A percentile compares a stretch with the other conserved stretches of the same genome.
Evolutionary conservation across 2,797 vertebrate genomes (phyloP).

Genomic region (Gouania willdenowi): DNA sequence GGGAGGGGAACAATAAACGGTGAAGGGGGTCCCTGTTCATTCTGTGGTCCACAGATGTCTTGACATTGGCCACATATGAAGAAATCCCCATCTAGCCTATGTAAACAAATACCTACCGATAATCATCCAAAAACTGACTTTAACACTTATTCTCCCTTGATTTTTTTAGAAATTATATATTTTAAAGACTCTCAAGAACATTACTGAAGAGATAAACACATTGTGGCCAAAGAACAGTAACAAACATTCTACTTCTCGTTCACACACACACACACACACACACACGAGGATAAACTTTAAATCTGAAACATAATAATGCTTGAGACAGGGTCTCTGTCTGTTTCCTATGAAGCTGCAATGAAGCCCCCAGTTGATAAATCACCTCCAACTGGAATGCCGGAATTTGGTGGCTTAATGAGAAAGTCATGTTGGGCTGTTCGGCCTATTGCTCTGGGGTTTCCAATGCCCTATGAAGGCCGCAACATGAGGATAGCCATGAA

Average conservation of each 20-base stretch:
- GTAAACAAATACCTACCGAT: conserved; percentile 37
- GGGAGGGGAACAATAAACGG: conserved; percentile 18
- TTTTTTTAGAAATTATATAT: conserved; percentile 50
- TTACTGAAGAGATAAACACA: conserved; percentile 48
- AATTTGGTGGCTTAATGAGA: conserved; percentile 89
- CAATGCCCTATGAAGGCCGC: conserved; percentile 55
- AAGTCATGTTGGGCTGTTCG: conserved; percentile 80
- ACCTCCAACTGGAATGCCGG: conserved; percentile 76
- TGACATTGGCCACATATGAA: conserved; percentile 10
- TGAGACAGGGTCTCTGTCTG: conserved; percentile 70
- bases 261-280: conserved; percentile 22
- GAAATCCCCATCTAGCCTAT: conserved; percentile 2
- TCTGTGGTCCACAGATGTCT: conserved; percentile 14
- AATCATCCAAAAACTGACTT: conserved; percentile 17
- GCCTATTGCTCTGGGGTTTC: conserved; percentile 56
- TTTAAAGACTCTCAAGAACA: conserved; percentile 47
- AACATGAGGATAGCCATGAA: conserved; percentile 53
- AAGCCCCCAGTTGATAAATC: conserved; percentile 83
- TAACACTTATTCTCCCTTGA: conserved; percentile 31
- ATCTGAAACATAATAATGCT: conserved; percentile 76
- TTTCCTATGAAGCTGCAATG: conserved; percentile 81
- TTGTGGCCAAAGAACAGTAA: conserved; percentile 15
- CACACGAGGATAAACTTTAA: conserved; percentile 34
- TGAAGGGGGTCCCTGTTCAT: conserved; percentile 18
- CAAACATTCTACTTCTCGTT: conserved; percentile 11